phyloP scores from a whole-genome alignment of 1,140 invertebrate species.

The Vanessa atalanta region DNA sequence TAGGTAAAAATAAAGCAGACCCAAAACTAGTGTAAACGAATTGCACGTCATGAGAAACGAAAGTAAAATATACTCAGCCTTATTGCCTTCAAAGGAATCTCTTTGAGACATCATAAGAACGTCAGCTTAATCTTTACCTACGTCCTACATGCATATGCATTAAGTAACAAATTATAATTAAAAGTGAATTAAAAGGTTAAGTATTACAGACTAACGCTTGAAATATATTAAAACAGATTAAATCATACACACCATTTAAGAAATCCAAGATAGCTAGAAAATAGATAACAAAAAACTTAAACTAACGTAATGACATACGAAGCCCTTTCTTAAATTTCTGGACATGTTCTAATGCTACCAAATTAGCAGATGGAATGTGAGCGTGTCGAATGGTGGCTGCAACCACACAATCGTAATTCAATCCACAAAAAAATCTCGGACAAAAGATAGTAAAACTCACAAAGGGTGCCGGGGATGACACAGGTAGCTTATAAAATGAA shows the following conservation, averaged over 20 bases:
- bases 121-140: too few relatives aligned
- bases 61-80: too few relatives aligned
- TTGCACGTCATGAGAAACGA: too few relatives aligned
- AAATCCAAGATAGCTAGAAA: not conserved
- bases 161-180: not conserved
- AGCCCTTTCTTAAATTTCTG: slow-evolving; percentile 14
- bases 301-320: not conserved
- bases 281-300: slow-evolving; percentile 10
- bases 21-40: too few relatives aligned
- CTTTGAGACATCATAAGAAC: too few relatives aligned
- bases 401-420: slow-evolving; percentile 70
- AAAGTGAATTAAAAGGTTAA: too few relatives aligned
- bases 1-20: too few relatives aligned
- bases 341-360: slow-evolving; percentile 52
- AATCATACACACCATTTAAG: too few relatives aligned
- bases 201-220: too few relatives aligned
- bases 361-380: slow-evolving; percentile 73
- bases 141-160: not conserved
- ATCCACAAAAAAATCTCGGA: slow-evolving; percentile 61
- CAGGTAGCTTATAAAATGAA: slow-evolving; percentile 61
- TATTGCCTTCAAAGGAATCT: too few relatives aligned
- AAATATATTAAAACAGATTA: too few relatives aligned
- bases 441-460: slow-evolving; percentile 56
- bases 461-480: slow-evolving; percentile 66
- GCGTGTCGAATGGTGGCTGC: slow-evolving; percentile 67